phyloP scores from a whole-genome alignment of 2,888 invertebrate genomes.

The Thumatha senex region DNA sequence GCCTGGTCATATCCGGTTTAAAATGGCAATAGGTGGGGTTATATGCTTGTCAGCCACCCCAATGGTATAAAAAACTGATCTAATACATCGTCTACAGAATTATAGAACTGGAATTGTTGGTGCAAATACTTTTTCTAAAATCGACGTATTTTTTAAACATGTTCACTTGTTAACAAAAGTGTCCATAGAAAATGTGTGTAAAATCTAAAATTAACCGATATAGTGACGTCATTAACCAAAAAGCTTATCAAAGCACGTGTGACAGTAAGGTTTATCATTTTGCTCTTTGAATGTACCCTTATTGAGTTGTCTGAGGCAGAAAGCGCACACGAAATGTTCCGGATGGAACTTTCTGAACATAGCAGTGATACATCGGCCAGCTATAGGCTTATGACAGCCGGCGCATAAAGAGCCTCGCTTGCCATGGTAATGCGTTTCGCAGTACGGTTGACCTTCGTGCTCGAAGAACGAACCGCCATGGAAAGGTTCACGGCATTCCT shows the following conservation, averaged over 20 bases:
- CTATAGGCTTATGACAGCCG: conserved; percentile 98
- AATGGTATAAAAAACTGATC: too few relatives aligned
- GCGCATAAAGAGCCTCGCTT: conserved; percentile 98
- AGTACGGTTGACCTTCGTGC: conserved; percentile 98
- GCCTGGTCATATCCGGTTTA: too few relatives aligned
- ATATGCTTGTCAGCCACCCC: too few relatives aligned
- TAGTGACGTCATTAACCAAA: conserved; percentile 87
- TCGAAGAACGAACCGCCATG: conserved; percentile 99
- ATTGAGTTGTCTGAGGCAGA: conserved; percentile 98
- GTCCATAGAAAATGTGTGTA: too few relatives aligned
- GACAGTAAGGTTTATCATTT: conserved; percentile 99
- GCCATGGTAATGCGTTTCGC: conserved; percentile 99
- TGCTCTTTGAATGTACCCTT: conserved; percentile 99
- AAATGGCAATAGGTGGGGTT: too few relatives aligned
- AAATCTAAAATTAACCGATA: neutral
- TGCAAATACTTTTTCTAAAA: too few relatives aligned
- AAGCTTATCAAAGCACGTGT: conserved; percentile 97
- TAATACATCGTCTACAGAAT: too few relatives aligned
- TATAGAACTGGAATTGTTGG: too few relatives aligned
- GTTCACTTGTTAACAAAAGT: too few relatives aligned
- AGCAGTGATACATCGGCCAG: conserved; percentile 98
- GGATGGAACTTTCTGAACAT: conserved; percentile 99
- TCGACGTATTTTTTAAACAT: too few relatives aligned
- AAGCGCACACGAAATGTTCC: conserved; percentile 99
- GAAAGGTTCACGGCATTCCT: conserved; percentile 99